Base-by-base conservation (phyloP, 2,888 invertebrate genomes). In the Tenodera sinensis region DNA sequence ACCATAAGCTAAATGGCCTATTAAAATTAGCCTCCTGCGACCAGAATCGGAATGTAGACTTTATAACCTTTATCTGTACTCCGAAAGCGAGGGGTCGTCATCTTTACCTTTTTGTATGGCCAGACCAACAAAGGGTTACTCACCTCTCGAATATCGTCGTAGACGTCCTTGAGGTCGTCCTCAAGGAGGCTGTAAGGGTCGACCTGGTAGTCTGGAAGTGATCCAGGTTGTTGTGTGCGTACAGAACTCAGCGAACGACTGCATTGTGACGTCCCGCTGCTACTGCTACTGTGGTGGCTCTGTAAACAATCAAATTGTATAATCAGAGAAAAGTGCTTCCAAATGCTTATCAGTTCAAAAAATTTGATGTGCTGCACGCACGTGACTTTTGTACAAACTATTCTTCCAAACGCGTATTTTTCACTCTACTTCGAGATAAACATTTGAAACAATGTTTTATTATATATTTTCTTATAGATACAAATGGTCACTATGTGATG, bases 131-230 rank as follows among this genome's bases (percentile, higher is more conserved):
- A 1, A 71, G 15, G 54, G 54, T 71, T 71, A 71, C 94, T 95
- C 93, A 98, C 98, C 94, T 96, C 95, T 95, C 97, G 95, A 93
- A 98, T 97, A 93, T 98, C 97, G 92, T 96, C 96, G 93, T 97
- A 98, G 92, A 98, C 96, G 92, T 96, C 96, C 93, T 97, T 96
- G 91, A 98, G 95, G 93, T 98, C 98, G 92, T 97, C 97, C 92
- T 98, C 97, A 91, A 98, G 95, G 91, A 98, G 94, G 92, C 96
- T 96, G 93, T 98, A 98, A 90, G 98, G 98, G 94, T 98, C 97
- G 91, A 97, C 95, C 92, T 96, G 96, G 93, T 97, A 97, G 89
- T 97, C 96, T 34, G 91, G 90, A 92, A 97, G 94, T 28, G 97
- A 96, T 92, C 97, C 97, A 27, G 97, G 97, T 93, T 97, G 96